Evolutionary conservation across 2,797 vertebrate genomes (phyloP).

Genomic region (Fringilla coelebs): DNA sequence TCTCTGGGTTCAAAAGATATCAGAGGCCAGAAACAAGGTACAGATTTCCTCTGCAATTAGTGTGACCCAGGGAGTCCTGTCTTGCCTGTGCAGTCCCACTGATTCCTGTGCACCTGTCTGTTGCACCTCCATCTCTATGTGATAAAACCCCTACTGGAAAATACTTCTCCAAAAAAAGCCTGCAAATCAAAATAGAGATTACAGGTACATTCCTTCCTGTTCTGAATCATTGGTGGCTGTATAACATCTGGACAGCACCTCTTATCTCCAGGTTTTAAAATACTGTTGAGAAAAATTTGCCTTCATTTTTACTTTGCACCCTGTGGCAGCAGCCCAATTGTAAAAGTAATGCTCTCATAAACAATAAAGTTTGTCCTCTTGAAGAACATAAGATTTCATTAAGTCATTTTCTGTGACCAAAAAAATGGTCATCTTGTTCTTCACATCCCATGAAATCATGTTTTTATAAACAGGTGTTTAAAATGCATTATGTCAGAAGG

Average conservation of each 20-base stretch:
- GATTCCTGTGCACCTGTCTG: background rate
- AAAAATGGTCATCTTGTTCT: background rate
- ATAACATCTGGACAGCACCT: background rate
- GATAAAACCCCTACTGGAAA: background rate
- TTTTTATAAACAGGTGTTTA: background rate
- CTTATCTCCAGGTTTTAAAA: background rate
- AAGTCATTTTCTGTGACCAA: background rate
- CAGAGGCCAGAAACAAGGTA: background rate
- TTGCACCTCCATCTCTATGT: background rate
- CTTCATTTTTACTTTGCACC: background rate
- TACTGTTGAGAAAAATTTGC: background rate
- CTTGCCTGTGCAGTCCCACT: background rate
- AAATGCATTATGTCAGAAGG: background rate
- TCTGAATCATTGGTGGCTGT: background rate
- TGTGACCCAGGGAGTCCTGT: background rate
- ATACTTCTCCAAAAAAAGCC: background rate
- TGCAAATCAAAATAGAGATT: background rate
- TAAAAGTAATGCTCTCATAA: background rate
- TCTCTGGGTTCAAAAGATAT: background rate
- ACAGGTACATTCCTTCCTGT: background rate
- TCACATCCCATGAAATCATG: background rate
- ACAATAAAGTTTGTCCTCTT: background rate
- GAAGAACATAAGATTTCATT: background rate
- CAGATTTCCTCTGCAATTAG: background rate
- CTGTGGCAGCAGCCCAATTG: background rate